Base-by-base conservation (phyloP, 1,140 invertebrate genomes). In the Bombyx mandarina region DNA sequence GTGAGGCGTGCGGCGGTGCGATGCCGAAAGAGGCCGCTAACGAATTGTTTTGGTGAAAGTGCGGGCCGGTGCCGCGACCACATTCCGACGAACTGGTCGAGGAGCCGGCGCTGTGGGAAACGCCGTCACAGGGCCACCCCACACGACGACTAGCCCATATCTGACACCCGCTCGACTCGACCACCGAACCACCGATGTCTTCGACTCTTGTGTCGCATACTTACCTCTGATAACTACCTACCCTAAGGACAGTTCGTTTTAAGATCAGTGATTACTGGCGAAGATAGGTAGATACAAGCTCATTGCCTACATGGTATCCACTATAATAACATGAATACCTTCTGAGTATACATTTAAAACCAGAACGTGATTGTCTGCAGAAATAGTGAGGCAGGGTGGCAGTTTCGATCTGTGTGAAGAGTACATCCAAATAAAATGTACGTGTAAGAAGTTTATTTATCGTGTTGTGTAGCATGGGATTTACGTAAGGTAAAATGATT, bases 1-100 rank as follows among this genome's bases (percentile, higher is more conserved):
- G 71, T 64, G 60, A 52, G 66, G 71, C 58, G 73, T 57, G 71
- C 74, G 70, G 50, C 42, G 26, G 77, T 71, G 70, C 75, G 67
- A 71, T 82, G 79, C 76, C 75, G 79, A 82, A 80, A 80, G 81
- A 83, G 79, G 76, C 78, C 77, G 77, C 79, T 78, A 82, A 84
- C 83, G 83, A 86, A 84, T 86, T 86, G 83, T 86, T 86, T 86
- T 86, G 83, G 81, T 86, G 81, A 86, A 86, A 86, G 83, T 86
- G 76, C 81, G 81, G 73, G 73, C 75, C 80, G 77, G 77, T 85
- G 82, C 78, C 78, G 78, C 77, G 81, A 84, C 83, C 83, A 86
- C 83, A 86, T 86, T 86, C 83, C 83, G 62, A 80, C 65, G 81
- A 83, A 86, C 83, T 86, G 83, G 83, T 86, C 83, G 81, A 76